Evolutionary conservation across 2,888 invertebrate species (phyloP).

Genomic region (Aphodius granarius): DNA sequence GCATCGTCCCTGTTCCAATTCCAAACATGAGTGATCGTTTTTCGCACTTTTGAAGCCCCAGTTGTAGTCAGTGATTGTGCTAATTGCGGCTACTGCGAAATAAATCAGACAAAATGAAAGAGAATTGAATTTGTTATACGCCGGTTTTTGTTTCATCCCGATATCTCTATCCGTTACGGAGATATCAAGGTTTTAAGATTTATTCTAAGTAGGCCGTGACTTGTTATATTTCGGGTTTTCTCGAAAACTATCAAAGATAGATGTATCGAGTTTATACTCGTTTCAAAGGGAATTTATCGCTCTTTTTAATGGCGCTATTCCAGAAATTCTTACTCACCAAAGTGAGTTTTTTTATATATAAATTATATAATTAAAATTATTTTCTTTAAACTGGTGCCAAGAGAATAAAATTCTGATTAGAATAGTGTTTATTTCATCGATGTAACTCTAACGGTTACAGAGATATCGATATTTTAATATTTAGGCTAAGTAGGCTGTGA

Average conservation of each 20-base stretch:
- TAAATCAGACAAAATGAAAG: not conserved
- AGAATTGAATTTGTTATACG: not conserved
- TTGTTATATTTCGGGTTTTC: not conserved
- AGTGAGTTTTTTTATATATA: too few species aligned
- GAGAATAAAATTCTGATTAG: not conserved
- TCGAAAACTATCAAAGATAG: too few species aligned
- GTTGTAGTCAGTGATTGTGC: not conserved
- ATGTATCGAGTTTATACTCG: too few species aligned
- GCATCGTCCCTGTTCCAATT: constrained; percentile 44
- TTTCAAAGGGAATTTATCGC: too few species aligned
- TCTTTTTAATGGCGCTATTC: too few species aligned
- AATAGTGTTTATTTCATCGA: not conserved
- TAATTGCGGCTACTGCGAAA: not conserved
- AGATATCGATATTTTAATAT: not conserved
- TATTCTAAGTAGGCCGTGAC: not conserved
- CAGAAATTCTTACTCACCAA: too few species aligned
- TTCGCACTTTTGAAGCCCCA: not conserved
- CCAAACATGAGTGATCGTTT: constrained; percentile 37
- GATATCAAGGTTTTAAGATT: not conserved
- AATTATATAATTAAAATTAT: too few species aligned
- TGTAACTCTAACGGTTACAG: not conserved
- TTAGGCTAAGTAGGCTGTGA: not conserved
- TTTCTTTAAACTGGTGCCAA: too few species aligned
- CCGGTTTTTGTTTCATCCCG: too few species aligned
- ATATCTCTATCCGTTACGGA: not conserved